Conservation (phyloP, 2,888 invertebrate genomes). For the Chorisops tibialis region DNA sequence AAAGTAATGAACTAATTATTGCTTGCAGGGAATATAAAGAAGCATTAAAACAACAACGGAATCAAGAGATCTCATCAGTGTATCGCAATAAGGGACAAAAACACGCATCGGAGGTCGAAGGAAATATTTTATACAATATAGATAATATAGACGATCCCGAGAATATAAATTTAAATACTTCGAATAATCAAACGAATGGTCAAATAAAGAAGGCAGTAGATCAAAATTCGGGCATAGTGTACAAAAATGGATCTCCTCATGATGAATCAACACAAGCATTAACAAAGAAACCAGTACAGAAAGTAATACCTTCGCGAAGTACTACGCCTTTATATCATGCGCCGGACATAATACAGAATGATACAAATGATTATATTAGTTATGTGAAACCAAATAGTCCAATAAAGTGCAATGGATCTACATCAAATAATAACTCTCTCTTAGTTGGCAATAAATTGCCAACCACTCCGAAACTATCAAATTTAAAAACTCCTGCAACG, state of each 20-base stretch:
- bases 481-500: slow-evolving; percentile 36
- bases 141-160: slow-evolving; percentile 36
- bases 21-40: slow-evolving; percentile 80
- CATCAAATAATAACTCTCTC: slow-evolving; percentile 41
- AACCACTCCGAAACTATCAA: slow-evolving; percentile 35
- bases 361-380: slow-evolving; percentile 46
- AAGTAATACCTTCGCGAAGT: slow-evolving; percentile 75
- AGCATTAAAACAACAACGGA: slow-evolving; percentile 80
- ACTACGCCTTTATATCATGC: slow-evolving; percentile 36
- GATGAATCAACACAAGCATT: slow-evolving; percentile 7
- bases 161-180: slow-evolving; percentile 25
- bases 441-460: slow-evolving; percentile 37
- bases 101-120: slow-evolving; percentile 27
- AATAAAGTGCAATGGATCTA: slow-evolving; percentile 42
- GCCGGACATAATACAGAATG: slow-evolving; percentile 5
- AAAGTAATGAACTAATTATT: no score
- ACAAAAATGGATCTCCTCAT: neutral
- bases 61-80: slow-evolving; percentile 67
- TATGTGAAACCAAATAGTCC: slow-evolving; percentile 55
- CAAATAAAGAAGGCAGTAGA: slow-evolving; percentile 39
- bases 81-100: slow-evolving; percentile 56
- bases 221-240: neutral
- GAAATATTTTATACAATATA: slow-evolving; percentile 1
- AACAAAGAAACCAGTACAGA: slow-evolving; percentile 66
- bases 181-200: slow-evolving; percentile 34